A percentile compares a stretch with the other conserved stretches of the same genome.
phyloP scores from a whole-genome alignment of 2,797 vertebrate genomes.

The Protosalanx chinensis region DNA sequence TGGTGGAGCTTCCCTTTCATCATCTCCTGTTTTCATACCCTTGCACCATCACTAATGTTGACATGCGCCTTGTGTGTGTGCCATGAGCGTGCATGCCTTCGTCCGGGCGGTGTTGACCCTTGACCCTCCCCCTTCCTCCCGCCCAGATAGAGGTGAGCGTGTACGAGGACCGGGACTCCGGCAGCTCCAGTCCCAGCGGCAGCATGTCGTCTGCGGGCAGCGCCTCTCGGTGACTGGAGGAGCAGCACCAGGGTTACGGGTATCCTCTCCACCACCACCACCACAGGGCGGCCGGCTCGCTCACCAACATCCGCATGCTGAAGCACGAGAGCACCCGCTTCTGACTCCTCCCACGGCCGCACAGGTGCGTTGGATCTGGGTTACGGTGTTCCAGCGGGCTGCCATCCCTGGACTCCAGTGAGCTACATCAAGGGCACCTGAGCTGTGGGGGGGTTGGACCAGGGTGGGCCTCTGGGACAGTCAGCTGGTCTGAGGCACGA shows the following conservation, averaged over 20 bases:
- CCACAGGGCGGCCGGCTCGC: slow-evolving; percentile 75
- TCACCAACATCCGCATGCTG: slow-evolving; percentile 89
- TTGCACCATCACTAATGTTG: slow-evolving; percentile 61
- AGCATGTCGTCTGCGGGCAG: slow-evolving; percentile 79
- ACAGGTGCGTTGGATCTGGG: too few species aligned
- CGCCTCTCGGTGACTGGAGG: slow-evolving; percentile 93
- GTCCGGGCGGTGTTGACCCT: slow-evolving; percentile 62
- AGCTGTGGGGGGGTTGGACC: background rate
- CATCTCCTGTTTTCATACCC: slow-evolving; percentile 2
- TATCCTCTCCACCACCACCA: slow-evolving; percentile 59
- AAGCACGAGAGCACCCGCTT: slow-evolving; percentile 96
- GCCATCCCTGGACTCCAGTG: too few species aligned
- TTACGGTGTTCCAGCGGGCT: too few species aligned
- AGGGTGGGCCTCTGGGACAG: slow-evolving; percentile 14
- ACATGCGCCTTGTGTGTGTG: background rate
- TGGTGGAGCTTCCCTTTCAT: too few species aligned
- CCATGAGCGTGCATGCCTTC: background rate
- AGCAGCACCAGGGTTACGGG: slow-evolving; percentile 84
- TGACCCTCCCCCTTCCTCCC: slow-evolving; percentile 52
- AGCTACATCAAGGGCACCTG: too few species aligned
- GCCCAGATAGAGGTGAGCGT: slow-evolving; percentile 92
- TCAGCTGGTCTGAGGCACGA: slow-evolving; percentile 22
- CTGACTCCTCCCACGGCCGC: slow-evolving; percentile 46
- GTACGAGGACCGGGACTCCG: slow-evolving; percentile 91
- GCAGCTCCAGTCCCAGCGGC: slow-evolving; percentile 85